phyloP scores from a whole-genome alignment of 2,113 vertebrate species.

The Tragelaphus strepsiceros region DNA sequence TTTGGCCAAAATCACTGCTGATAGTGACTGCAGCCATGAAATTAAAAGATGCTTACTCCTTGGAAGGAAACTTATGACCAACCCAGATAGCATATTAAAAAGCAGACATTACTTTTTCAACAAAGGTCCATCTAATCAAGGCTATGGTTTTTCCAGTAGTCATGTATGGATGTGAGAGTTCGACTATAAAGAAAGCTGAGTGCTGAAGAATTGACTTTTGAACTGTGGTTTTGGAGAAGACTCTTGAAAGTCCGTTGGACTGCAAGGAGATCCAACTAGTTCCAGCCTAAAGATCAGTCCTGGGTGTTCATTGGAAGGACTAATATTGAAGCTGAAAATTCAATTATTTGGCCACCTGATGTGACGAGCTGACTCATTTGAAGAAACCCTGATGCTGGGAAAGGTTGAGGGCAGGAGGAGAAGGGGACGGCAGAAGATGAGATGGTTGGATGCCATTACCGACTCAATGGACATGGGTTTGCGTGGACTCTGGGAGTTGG shows the following conservation, averaged over 20 bases:
- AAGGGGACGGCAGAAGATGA: background rate
- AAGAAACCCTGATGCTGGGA: background rate
- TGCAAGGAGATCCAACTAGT: too few relatives aligned
- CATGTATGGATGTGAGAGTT: background rate
- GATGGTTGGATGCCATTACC: background rate
- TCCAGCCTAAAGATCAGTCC: too few relatives aligned
- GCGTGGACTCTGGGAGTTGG: background rate
- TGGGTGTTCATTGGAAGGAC: too few relatives aligned
- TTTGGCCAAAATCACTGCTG: too few relatives aligned
- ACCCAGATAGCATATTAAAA: background rate
- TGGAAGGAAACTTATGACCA: too few relatives aligned
- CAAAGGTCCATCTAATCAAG: background rate
- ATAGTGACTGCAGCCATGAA: too few relatives aligned
- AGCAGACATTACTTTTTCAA: background rate
- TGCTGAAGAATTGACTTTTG: background rate
- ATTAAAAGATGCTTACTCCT: too few relatives aligned
- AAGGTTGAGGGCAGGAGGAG: background rate
- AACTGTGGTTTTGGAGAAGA: too few relatives aligned
- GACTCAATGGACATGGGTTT: background rate
- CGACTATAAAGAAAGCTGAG: background rate
- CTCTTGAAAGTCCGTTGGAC: too few relatives aligned
- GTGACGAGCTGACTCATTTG: fast-evolving
- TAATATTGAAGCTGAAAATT: background rate
- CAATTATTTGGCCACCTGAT: background rate
- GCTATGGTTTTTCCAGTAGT: background rate